Evolutionary conservation across 2,888 invertebrate genomes (phyloP).

Genomic region (Timandra comae): DNA sequence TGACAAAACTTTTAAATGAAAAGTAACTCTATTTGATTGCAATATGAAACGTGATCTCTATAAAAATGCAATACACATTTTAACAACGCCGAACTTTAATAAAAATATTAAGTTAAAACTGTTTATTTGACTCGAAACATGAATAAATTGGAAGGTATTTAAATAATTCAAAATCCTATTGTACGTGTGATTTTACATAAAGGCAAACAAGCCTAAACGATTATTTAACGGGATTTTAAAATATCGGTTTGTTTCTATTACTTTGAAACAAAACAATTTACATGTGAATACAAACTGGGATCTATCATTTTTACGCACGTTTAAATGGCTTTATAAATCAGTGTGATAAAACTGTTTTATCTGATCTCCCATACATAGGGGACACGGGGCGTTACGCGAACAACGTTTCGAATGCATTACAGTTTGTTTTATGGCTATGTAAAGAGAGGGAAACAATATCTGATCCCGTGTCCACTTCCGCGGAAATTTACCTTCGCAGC

Average conservation of each 20-base stretch:
- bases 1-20: no score
- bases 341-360: conserved; percentile 45
- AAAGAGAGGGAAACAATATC: conserved; percentile 17
- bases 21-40: no score
- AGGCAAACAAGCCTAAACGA: conserved; percentile 15
- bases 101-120: background rate
- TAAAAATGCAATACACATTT: no score
- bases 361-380: conserved; percentile 27
- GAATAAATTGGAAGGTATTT: background rate
- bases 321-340: conserved; percentile 59
- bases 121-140: background rate
- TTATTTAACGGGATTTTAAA: conserved; percentile 15
- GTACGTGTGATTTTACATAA: conserved; percentile 13
- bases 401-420: conserved; percentile 40
- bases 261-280: conserved; percentile 45
- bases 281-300: conserved; percentile 39
- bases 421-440: conserved; percentile 19
- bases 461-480: conserved; percentile 16
- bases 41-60: no score
- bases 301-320: conserved; percentile 51
- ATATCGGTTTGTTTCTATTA: conserved; percentile 18
- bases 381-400: conserved; percentile 21
- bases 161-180: background rate
- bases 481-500: conserved; percentile 8
- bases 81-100: no score